Percentiles rank a stretch among this genome's conserved stretches.
These are phyloP conservation scores for Oligia fasciuncula DNA, from an alignment of 2,888 invertebrate species.

Conservation along the genomic window DNA sequence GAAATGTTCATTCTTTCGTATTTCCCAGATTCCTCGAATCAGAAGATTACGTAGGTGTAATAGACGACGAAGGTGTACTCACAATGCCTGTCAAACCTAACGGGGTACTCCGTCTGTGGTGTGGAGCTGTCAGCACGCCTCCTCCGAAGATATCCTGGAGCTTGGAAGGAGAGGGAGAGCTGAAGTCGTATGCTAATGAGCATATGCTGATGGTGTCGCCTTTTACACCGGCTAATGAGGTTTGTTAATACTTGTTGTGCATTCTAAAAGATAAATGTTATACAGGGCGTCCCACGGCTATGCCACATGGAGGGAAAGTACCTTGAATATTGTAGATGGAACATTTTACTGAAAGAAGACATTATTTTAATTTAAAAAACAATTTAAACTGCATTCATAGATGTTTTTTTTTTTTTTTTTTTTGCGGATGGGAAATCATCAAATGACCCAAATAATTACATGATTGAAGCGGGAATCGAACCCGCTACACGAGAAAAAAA, in stretches of 20 bases:
- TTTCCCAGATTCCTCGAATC: constrained; percentile 81
- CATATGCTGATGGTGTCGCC: constrained; percentile 83
- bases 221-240: constrained; percentile 82
- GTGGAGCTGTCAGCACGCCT: constrained; percentile 91
- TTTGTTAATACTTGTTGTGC: constrained; percentile 56
- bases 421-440: too few relatives aligned
- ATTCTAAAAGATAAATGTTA: background rate
- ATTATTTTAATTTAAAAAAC: too few relatives aligned
- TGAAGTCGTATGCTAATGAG: constrained; percentile 76
- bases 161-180: constrained; percentile 86
- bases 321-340: too few relatives aligned
- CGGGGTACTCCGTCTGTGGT: constrained; percentile 90
- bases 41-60: constrained; percentile 83
- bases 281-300: too few relatives aligned
- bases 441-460: too few relatives aligned
- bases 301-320: too few relatives aligned
- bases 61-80: constrained; percentile 79
- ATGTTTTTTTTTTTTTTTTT: too few relatives aligned
- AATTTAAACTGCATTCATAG: too few relatives aligned
- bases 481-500: too few relatives aligned
- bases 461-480: too few relatives aligned
- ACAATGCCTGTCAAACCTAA: constrained; percentile 78
- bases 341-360: too few relatives aligned
- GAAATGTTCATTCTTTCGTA: too few relatives aligned
- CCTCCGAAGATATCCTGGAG: constrained; percentile 91